phyloP scores from a whole-genome alignment of 2,797 vertebrate species.

The Sylvia borin region DNA sequence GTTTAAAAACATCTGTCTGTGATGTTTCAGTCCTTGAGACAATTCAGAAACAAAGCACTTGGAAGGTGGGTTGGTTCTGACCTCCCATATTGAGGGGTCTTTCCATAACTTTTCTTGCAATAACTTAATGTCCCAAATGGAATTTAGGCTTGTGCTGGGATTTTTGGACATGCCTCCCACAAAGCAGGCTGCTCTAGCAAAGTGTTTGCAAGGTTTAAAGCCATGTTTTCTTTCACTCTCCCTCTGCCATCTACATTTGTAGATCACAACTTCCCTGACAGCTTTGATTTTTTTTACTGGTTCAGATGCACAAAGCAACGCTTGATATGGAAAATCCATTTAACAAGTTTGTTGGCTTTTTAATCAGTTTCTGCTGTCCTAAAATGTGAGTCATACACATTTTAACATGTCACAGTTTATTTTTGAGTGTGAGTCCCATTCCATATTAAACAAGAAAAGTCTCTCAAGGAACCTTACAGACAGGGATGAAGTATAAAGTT shows the following conservation, averaged over 20 bases:
- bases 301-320: background rate
- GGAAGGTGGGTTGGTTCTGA: background rate
- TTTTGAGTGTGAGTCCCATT: background rate
- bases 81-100: background rate
- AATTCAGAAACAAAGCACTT: background rate
- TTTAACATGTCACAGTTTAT: background rate
- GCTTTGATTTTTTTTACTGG: background rate
- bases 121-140: background rate
- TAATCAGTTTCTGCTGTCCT: background rate
- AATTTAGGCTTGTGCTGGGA: background rate
- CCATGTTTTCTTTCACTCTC: background rate
- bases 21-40: background rate
- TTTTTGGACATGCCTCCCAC: background rate
- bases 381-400: background rate
- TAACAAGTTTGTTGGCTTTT: background rate
- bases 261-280: background rate
- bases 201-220: background rate
- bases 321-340: background rate
- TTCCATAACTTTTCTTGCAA: background rate
- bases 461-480: background rate
- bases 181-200: background rate
- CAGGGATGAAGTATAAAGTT: background rate
- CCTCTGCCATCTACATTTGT: background rate
- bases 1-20: background rate
- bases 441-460: background rate